Base-by-base conservation (phyloP, 2,888 invertebrate species). In the Charanyca ferruginea region DNA sequence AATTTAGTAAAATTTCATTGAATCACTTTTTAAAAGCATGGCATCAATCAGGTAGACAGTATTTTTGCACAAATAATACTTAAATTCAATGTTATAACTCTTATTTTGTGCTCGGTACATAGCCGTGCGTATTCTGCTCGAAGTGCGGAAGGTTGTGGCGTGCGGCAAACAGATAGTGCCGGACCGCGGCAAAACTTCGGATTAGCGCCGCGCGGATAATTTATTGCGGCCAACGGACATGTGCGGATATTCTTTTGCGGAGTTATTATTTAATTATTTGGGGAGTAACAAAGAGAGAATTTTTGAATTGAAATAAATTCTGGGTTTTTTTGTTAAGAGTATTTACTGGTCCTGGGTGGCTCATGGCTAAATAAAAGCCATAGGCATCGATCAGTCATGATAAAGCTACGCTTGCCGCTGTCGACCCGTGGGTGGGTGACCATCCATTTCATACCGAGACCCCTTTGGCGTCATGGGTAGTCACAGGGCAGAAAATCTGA, bases 141-240 rank as follows among this genome's bases (percentile, higher is more conserved):
- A 94, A 89, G 93, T 90, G 93, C 88, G 90, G 92, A 94, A 94
- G 94, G 94, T 93, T 90, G 90, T 90, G 86, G 93, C 87, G 92
- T 95, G 95, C 91, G 89, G 87, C 85, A 85, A 89, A 86, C 94
- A 94, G 95, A 95, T 95, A 95, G 94, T 93, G 91, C 71, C 81
- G 88, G 81, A 83, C 88, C 89, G 84, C 86, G 85, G 89, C 89
- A 88, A 87, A 88, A 90, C 89, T 86, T 85, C 85, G 93, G 93
- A 92, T 93, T 91, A 93, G 62, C 72, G 66, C 80, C 77, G 69
- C 63, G 63, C 69, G 67, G 77, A 82, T 90, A 89, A 93, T 94
- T 94, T 94, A 94, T 90, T 81, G 87, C 89, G 77, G 84, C 74
- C 23, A 38, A 32, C 64, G 59, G 77, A 77, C 76, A 74, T 75